These are phyloP conservation scores for Automeris io DNA, from an alignment of 2,888 invertebrate genomes.

Conservation along the genomic window DNA sequence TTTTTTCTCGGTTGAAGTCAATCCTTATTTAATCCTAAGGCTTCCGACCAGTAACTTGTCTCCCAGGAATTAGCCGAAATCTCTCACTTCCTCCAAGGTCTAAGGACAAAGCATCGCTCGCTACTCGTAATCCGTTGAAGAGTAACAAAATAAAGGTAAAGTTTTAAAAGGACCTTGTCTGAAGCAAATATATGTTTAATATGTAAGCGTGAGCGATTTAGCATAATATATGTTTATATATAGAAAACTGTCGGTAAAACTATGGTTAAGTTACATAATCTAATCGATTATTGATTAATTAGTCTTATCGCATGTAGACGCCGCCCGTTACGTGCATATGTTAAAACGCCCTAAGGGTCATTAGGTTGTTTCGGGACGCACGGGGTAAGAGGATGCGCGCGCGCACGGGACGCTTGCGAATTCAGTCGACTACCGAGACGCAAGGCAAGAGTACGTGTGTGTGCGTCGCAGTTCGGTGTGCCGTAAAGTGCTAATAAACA, in stretches of 20 bases:
- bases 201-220: background rate
- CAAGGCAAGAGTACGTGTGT: no score
- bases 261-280: no score
- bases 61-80: conserved; percentile 3
- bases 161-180: conserved; percentile 65
- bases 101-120: conserved; percentile 5
- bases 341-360: no score
- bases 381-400: no score
- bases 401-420: no score
- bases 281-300: no score
- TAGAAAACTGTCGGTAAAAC: background rate
- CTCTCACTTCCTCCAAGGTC: conserved; percentile 4
- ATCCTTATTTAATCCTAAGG: background rate
- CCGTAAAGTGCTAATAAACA: no score
- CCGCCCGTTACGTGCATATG: no score
- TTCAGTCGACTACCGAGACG: no score
- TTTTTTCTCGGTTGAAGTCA: background rate
- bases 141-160: conserved; percentile 71
- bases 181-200: conserved; percentile 16
- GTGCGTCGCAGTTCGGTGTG: no score
- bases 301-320: no score
- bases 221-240: background rate
- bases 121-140: conserved; percentile 60
- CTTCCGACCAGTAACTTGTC: background rate
- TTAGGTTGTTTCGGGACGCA: no score